Percentiles rank a stretch among this genome's conserved stretches.
These are phyloP conservation scores for Andrena cerasifolii DNA, from an alignment of 1,140 invertebrate genomes.

Conservation along the genomic window DNA sequence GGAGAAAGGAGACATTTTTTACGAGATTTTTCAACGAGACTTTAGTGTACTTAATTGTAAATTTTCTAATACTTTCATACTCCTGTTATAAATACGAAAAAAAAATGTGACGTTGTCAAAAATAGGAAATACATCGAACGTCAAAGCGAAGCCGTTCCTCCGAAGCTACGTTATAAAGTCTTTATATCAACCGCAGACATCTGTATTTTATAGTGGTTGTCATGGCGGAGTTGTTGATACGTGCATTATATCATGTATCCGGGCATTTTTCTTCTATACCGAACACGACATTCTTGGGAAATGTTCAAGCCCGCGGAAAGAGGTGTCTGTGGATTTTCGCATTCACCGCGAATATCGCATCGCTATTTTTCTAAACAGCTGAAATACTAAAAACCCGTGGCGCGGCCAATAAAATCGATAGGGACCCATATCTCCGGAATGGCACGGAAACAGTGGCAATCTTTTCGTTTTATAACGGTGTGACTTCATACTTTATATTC, in stretches of 20 bases:
- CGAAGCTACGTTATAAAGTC: conserved; percentile 39
- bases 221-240: conserved; percentile 55
- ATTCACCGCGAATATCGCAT: neutral
- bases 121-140: neutral
- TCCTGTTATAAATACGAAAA: neutral
- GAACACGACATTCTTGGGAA: conserved; percentile 8
- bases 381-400: neutral
- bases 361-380: neutral
- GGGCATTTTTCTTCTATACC: conserved; percentile 32
- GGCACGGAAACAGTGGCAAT: neutral
- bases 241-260: conserved; percentile 56
- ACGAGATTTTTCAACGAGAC: neutral
- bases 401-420: neutral
- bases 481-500: no score
- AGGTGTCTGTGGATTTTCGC: neutral
- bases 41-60: no score
- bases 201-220: conserved; percentile 60
- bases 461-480: no score
- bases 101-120: neutral
- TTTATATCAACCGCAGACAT: conserved; percentile 60
- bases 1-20: neutral
- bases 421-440: no score
- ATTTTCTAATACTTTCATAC: no score
- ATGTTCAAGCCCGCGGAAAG: neutral
- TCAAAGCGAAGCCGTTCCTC: conserved; percentile 48